Evolutionary conservation across 2,888 invertebrate genomes (phyloP).

Genomic region (Chymomyza procnemis): DNA sequence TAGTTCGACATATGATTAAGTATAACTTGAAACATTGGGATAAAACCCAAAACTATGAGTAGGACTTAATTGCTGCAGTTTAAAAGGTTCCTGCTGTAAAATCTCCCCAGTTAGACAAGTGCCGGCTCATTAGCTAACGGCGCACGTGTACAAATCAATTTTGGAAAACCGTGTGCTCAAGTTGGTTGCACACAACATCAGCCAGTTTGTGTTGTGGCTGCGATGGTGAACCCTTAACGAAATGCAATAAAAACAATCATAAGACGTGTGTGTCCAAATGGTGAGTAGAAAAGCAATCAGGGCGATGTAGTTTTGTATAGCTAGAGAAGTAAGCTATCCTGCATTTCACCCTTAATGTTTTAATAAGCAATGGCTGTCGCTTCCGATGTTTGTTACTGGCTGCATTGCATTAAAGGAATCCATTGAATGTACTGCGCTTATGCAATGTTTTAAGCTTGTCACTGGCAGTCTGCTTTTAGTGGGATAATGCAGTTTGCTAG

Average conservation of each 20-base stretch:
- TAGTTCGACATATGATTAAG: too few relatives aligned
- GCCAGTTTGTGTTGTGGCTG: background rate
- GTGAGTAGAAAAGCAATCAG: slow-evolving; percentile 49
- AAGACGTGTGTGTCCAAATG: slow-evolving; percentile 52
- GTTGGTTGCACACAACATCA: slow-evolving; percentile 24
- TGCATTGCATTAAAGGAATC: background rate
- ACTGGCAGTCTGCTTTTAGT: background rate
- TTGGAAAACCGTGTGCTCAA: slow-evolving; percentile 33
- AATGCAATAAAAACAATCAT: slow-evolving; percentile 56
- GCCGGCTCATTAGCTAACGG: slow-evolving; percentile 61
- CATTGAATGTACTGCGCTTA: background rate
- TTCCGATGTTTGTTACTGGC: background rate
- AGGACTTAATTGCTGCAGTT: too few relatives aligned
- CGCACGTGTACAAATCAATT: slow-evolving; percentile 70
- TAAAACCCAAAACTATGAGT: too few relatives aligned
- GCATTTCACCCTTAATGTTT: slow-evolving; percentile 35
- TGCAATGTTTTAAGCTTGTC: background rate
- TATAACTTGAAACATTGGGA: too few relatives aligned
- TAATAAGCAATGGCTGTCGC: slow-evolving; percentile 51
- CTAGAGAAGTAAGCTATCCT: slow-evolving; percentile 10
- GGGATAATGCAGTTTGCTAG: slow-evolving; percentile 38
- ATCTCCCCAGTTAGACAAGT: background rate
- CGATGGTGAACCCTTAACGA: background rate
- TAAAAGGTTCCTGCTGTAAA: too few relatives aligned
- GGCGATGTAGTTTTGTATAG: slow-evolving; percentile 34